Conservation (phyloP, 2,797 vertebrate species). For the Phoeniculus purpureus region DNA sequence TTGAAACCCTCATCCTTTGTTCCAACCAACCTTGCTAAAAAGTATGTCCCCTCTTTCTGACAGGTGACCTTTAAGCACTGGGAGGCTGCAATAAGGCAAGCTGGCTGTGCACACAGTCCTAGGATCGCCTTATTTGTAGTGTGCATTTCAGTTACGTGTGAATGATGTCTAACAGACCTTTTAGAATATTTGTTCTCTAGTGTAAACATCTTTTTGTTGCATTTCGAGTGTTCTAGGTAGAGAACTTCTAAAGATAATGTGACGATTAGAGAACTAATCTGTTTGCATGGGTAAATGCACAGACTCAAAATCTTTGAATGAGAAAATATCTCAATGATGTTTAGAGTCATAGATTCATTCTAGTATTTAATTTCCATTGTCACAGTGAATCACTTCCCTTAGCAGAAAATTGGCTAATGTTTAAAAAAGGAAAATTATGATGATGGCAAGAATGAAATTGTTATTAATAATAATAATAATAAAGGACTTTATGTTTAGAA, state of each 20-base stretch:
- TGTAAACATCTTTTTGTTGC: slow-evolving; percentile 1
- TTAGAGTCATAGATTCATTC: slow-evolving; percentile 12
- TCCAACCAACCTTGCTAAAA: too few species aligned
- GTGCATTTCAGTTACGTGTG: background rate
- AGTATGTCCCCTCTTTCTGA: too few species aligned
- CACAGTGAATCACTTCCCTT: background rate
- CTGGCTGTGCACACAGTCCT: background rate
- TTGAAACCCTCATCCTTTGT: too few species aligned
- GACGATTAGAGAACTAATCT: background rate
- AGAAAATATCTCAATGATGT: slow-evolving; percentile 17
- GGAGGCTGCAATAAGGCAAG: background rate
- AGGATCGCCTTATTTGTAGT: slow-evolving; percentile 4
- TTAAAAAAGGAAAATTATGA: background rate
- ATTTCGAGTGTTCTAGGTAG: background rate
- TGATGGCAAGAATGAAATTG: background rate
- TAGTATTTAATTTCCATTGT: slow-evolving; percentile 32
- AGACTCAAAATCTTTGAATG: background rate
- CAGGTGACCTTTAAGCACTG: too few species aligned
- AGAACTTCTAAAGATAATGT: background rate
- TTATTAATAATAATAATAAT: background rate
- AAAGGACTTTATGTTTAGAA: background rate
- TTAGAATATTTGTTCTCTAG: background rate
- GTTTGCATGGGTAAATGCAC: background rate
- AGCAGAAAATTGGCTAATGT: background rate
- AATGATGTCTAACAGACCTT: background rate